These are phyloP conservation scores for Drosophila truncata DNA, from an alignment of 1,140 invertebrate genomes.

Conservation along the genomic window DNA sequence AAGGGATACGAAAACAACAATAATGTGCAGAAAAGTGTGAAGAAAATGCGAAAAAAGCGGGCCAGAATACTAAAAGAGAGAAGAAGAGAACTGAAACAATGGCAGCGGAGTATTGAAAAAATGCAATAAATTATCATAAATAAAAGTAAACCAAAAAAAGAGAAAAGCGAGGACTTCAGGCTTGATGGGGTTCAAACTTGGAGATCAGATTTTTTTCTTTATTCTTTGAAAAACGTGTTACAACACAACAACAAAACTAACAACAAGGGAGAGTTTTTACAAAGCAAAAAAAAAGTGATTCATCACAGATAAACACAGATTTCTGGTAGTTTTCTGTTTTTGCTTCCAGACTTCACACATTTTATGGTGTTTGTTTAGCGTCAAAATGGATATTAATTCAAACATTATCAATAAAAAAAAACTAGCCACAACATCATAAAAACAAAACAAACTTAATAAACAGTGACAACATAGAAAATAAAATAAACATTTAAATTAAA, in stretches of 20 bases:
- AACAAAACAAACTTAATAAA: not conserved
- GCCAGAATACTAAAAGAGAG: constrained; percentile 38
- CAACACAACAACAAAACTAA: constrained; percentile 12
- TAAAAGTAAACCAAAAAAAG: constrained; percentile 31
- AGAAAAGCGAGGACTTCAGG: not conserved
- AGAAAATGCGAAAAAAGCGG: constrained; percentile 66
- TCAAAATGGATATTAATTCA: constrained; percentile 76
- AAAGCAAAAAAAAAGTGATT: constrained; percentile 27
- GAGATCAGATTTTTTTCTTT: constrained; percentile 37
- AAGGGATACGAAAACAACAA: constrained; percentile 34
- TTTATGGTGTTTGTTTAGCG: constrained; percentile 45
- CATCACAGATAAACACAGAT: constrained; percentile 25
- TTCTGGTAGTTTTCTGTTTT: constrained; percentile 12
- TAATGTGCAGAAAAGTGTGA: constrained; percentile 52
- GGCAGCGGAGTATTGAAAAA: constrained; percentile 56
- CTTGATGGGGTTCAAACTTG: constrained; percentile 31
- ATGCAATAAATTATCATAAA: constrained; percentile 78
- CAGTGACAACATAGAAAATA: not conserved
- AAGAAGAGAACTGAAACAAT: constrained; percentile 42
- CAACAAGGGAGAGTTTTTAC: constrained; percentile 13
- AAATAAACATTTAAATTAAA: not conserved
- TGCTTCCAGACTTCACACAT: constrained; percentile 14
- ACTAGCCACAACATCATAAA: constrained; percentile 25
- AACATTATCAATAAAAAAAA: constrained; percentile 39
- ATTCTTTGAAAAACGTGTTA: constrained; percentile 46